Conservation (phyloP, 2,888 invertebrate genomes). For the Dasysyrphus albostriatus region DNA sequence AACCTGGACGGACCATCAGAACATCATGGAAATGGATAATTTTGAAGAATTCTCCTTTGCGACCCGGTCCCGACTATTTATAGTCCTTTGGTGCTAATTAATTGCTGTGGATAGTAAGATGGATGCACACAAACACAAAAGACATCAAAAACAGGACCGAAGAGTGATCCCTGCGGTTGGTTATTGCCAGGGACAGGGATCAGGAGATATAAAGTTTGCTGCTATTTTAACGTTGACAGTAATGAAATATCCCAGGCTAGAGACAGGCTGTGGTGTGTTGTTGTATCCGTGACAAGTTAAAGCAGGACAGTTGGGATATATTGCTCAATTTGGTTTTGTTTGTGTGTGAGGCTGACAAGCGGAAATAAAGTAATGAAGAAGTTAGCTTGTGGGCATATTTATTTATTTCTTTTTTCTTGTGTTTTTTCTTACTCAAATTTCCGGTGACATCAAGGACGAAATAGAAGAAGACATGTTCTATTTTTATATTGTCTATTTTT, state of each 20-base stretch:
- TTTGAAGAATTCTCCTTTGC: conserved; percentile 59
- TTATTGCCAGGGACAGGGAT: conserved; percentile 33
- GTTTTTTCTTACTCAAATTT: conserved; percentile 5
- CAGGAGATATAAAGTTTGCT: conserved; percentile 61
- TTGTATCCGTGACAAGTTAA: conserved; percentile 50
- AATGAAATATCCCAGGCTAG: conserved; percentile 38
- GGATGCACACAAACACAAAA: conserved; percentile 53
- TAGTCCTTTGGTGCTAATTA: conserved; percentile 70
- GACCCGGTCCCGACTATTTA: conserved; percentile 61
- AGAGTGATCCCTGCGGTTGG: conserved; percentile 30
- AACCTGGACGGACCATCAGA: neutral
- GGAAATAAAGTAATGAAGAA: conserved; percentile 42
- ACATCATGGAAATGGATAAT: conserved; percentile 49
- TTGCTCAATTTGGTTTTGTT: conserved; percentile 58
- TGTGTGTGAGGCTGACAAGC: conserved; percentile 47
- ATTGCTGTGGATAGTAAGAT: conserved; percentile 62
- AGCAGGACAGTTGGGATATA: conserved; percentile 52
- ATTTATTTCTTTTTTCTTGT: conserved; percentile 11
- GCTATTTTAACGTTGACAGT: conserved; percentile 58
- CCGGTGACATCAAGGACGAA: conserved; percentile 24
- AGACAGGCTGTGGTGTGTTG: conserved; percentile 21
- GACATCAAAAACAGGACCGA: conserved; percentile 15
- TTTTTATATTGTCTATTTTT: conserved; percentile 13
- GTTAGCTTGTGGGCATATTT: conserved; percentile 29
- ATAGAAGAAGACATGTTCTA: neutral